phyloP scores from a whole-genome alignment of 2,888 invertebrate species.

The Busseola fusca region DNA sequence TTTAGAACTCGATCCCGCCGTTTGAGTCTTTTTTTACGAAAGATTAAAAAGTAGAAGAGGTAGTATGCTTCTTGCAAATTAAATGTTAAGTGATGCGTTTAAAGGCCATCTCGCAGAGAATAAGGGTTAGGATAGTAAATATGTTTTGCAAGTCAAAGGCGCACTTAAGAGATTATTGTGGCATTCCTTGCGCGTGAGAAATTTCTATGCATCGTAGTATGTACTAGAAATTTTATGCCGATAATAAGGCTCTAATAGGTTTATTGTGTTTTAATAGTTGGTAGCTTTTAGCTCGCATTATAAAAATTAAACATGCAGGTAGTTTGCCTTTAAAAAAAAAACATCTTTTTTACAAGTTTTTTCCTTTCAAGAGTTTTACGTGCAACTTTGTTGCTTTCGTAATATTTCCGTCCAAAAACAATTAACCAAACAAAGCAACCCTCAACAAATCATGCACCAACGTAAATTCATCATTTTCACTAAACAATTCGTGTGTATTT shows the following conservation, averaged over 20 bases:
- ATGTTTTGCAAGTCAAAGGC: constrained; percentile 44
- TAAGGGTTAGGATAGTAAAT: constrained; percentile 44
- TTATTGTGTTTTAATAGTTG: background rate
- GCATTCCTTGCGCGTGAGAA: constrained; percentile 32
- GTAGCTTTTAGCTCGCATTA: background rate
- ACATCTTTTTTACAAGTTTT: background rate
- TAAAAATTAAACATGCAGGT: background rate
- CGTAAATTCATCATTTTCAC: constrained; percentile 57
- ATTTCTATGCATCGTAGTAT: constrained; percentile 15
- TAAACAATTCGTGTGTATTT: constrained; percentile 61
- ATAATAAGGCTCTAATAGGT: background rate
- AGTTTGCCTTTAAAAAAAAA: background rate
- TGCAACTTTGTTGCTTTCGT: background rate
- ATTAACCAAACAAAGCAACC: constrained; percentile 36
- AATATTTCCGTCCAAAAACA: constrained; percentile 31
- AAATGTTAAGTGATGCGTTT: constrained; percentile 59
- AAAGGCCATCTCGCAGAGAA: constrained; percentile 43
- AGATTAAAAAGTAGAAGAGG: constrained; percentile 21
- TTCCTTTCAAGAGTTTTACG: background rate
- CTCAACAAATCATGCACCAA: constrained; percentile 49
- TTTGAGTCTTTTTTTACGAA: constrained; percentile 14
- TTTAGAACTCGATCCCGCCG: constrained; percentile 25
- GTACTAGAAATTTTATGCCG: background rate
- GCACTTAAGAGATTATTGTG: constrained; percentile 26
- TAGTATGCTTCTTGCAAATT: constrained; percentile 32